A percentile compares a stretch with the other conserved stretches of the same genome.
Evolutionary conservation across 2,113 vertebrate genomes (phyloP).

Genomic region (Saccopteryx bilineata): DNA sequence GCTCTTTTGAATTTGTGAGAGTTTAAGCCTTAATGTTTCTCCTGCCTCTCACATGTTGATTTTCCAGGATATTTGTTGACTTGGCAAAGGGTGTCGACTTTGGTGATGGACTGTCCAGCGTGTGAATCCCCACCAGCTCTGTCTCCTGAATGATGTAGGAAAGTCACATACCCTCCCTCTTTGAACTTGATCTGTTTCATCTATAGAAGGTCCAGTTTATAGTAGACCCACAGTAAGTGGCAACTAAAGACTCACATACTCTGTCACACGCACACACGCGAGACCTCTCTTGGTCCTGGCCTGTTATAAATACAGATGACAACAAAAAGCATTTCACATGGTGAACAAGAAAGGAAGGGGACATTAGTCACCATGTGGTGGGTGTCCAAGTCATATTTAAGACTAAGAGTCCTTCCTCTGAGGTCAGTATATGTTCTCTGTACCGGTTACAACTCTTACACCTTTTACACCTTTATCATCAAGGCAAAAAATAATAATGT

Average conservation of each 20-base stretch:
- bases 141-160: constrained; percentile 23
- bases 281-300: not conserved
- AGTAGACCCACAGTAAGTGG: not conserved
- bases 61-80: not conserved
- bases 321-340: not conserved
- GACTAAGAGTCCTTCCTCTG: not conserved
- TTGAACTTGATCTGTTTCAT: not conserved
- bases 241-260: not conserved
- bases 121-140: not conserved
- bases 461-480: not conserved
- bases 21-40: constrained; percentile 82
- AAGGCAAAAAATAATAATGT: constrained; percentile 27
- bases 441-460: not conserved
- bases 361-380: not conserved
- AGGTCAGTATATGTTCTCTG: not conserved
- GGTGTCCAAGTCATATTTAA: not conserved
- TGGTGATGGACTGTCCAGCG: not conserved
- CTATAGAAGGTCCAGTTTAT: not conserved
- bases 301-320: not conserved
- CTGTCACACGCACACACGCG: not conserved
- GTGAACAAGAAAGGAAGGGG: not conserved
- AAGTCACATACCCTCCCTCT: constrained; percentile 17
- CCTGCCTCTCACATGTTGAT: constrained; percentile 4
- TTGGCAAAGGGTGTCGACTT: not conserved
- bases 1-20: constrained; percentile 86